Evolutionary conservation across 2,797 vertebrate species (phyloP).

Genomic region (Carcharodon carcharias): DNA sequence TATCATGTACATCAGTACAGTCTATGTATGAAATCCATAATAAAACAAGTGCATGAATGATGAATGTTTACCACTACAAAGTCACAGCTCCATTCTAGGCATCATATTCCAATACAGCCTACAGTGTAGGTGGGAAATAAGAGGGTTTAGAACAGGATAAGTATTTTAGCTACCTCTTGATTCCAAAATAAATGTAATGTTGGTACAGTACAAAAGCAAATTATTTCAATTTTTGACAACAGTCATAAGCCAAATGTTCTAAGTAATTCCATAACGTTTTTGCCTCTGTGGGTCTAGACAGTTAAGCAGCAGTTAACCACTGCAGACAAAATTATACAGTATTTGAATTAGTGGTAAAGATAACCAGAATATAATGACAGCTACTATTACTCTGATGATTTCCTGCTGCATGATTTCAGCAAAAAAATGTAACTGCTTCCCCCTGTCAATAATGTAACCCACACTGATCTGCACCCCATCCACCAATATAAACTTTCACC

Average conservation of each 20-base stretch:
- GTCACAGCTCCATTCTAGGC: not conserved
- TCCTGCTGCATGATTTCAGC: conserved; percentile 6
- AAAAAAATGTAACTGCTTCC: not conserved
- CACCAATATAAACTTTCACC: no score
- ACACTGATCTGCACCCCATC: not conserved
- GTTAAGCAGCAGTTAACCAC: not conserved
- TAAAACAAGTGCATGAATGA: not conserved
- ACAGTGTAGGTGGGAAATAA: not conserved
- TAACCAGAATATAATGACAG: not conserved
- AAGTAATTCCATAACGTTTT: not conserved
- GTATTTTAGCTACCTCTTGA: not conserved
- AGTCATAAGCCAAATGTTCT: not conserved
- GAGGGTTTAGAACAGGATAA: not conserved
- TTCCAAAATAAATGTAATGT: not conserved
- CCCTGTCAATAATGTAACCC: not conserved
- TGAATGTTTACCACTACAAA: not conserved
- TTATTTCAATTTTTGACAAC: not conserved
- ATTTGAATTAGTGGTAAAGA: not conserved
- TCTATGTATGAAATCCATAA: not conserved
- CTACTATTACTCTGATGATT: not conserved
- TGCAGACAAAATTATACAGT: not conserved
- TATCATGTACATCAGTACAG: not conserved
- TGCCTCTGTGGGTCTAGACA: not conserved
- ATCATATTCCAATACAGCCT: not conserved
- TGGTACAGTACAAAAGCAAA: not conserved